Conservation (phyloP, 2,797 vertebrate genomes). For the Tinamus major region DNA sequence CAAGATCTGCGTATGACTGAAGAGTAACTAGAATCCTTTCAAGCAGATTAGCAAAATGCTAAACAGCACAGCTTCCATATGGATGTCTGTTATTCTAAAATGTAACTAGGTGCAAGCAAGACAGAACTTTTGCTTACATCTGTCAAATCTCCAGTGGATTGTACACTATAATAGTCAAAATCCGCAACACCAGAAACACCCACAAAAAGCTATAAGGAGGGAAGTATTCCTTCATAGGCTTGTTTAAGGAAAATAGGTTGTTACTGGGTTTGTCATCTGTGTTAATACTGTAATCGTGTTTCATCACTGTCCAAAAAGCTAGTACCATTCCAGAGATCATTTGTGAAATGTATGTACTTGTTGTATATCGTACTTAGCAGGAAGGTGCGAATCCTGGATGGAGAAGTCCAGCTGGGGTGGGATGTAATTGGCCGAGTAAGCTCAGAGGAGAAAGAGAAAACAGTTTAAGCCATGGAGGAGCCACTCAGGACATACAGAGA, state of each 20-base stretch:
- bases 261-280: conserved; percentile 28
- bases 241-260: conserved; percentile 54
- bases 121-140: background rate
- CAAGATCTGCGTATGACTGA: background rate
- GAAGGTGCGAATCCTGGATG: background rate
- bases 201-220: background rate
- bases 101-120: conserved; percentile 6
- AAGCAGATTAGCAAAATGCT: background rate
- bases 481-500: background rate
- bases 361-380: background rate
- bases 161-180: conserved; percentile 12
- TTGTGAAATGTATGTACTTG: background rate
- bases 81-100: conserved; percentile 14
- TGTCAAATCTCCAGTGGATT: conserved; percentile 6
- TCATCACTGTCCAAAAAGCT: conserved; percentile 1
- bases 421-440: background rate
- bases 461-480: background rate
- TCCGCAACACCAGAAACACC: background rate
- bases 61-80: conserved; percentile 1
- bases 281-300: conserved; percentile 18
- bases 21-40: background rate
- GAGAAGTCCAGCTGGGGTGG: background rate
- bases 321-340: background rate
- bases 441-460: background rate
- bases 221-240: conserved; percentile 14